Evolutionary conservation across 2,113 vertebrate species (phyloP).

Genomic region (Antechinus flavipes): DNA sequence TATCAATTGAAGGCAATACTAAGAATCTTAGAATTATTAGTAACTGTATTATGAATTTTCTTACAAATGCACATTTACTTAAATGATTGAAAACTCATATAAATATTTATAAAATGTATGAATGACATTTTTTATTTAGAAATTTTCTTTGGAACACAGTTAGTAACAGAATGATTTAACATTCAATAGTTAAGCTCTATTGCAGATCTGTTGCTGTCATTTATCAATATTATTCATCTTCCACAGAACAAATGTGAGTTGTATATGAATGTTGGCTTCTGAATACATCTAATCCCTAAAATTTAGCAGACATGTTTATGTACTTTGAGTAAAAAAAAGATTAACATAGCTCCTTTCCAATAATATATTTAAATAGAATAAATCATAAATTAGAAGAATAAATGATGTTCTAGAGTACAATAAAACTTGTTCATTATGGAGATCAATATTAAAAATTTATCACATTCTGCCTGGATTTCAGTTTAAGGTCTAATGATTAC

Average conservation of each 20-base stretch:
- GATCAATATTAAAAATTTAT: slow-evolving; percentile 77
- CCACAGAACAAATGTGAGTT: slow-evolving; percentile 67
- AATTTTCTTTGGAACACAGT: slow-evolving; percentile 62
- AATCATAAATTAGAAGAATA: slow-evolving; percentile 80
- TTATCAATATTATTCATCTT: slow-evolving; percentile 78
- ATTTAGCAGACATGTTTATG: slow-evolving; percentile 79
- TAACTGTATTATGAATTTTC: slow-evolving; percentile 42
- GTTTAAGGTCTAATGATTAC: slow-evolving; percentile 74
- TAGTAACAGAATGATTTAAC: slow-evolving; percentile 64
- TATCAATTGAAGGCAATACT: slow-evolving; percentile 58
- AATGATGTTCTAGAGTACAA: slow-evolving; percentile 72
- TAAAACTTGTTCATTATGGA: slow-evolving; percentile 73
- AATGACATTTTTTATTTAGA: slow-evolving; percentile 64
- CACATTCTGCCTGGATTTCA: slow-evolving; percentile 66
- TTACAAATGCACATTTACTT: slow-evolving; percentile 62
- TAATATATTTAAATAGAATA: slow-evolving; percentile 79
- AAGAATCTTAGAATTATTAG: slow-evolving; percentile 58
- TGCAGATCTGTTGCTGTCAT: slow-evolving; percentile 65
- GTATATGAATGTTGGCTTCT: slow-evolving; percentile 72
- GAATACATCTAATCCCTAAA: slow-evolving; percentile 75
- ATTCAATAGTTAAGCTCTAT: slow-evolving; percentile 64
- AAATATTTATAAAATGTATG: slow-evolving; percentile 55
- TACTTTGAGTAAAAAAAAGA: slow-evolving; percentile 81
- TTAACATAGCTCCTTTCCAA: slow-evolving; percentile 78
- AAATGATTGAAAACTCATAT: slow-evolving; percentile 48